phyloP scores from a whole-genome alignment of 1,140 invertebrate genomes.

The Brachionus sp. region DNA sequence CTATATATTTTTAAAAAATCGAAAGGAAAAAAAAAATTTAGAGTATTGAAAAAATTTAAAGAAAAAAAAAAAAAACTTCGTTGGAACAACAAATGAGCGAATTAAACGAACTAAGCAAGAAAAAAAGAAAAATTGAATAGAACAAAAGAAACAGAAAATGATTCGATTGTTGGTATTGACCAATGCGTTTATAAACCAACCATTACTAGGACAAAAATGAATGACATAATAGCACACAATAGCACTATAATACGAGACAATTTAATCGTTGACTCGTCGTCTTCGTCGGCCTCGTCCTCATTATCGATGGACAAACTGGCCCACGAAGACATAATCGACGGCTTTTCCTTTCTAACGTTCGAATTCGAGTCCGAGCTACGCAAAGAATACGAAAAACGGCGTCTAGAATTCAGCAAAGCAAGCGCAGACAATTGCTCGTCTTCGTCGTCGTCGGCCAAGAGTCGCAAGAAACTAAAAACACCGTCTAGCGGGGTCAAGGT shows the following conservation, averaged over 20 bases:
- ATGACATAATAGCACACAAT: neutral
- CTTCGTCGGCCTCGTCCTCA: neutral
- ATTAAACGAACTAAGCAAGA: too few relatives aligned
- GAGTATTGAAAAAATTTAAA: too few relatives aligned
- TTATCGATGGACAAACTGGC: neutral
- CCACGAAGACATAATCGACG: constrained; percentile 6
- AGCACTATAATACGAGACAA: neutral
- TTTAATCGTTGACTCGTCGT: neutral
- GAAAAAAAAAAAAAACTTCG: too few relatives aligned
- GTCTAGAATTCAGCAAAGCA: neutral
- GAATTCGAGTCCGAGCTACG: neutral
- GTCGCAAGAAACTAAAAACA: neutral
- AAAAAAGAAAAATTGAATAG: too few relatives aligned
- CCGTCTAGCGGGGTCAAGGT: neutral
- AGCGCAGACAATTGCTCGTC: neutral
- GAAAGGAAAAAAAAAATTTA: too few relatives aligned
- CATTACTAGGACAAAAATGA: neutral
- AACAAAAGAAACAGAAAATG: neutral
- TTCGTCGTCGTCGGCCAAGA: neutral
- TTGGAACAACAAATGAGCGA: too few relatives aligned
- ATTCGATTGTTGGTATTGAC: neutral
- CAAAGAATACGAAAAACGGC: neutral
- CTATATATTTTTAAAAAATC: too few relatives aligned
- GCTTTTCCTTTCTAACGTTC: constrained; percentile 19
- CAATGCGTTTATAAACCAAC: neutral